Evolutionary conservation across 2,888 invertebrate species (phyloP), one percentile per base, ranked within the genome.

Genomic region (Oligia latruncula): DNA sequence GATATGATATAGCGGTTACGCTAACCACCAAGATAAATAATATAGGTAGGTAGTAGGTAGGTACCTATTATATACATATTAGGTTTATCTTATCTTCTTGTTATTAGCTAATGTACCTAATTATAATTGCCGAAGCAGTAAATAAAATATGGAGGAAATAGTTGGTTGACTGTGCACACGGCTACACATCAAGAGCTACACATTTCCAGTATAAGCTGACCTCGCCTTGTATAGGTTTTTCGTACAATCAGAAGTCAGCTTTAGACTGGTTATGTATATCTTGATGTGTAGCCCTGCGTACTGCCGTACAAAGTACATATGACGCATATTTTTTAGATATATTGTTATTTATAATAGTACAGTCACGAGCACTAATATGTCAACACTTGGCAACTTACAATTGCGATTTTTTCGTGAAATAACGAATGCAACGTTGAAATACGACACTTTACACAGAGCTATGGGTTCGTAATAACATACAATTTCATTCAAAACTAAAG

Each of bases 21-120:
- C 11, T 64, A 81, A 83, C 74, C 74, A 77, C 40, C 17, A 46
- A 64, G 87, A 88, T 87, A 87, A 81, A 66, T 29, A 74, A 72
- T 58, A 74, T n/a, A 58, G 13, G 17, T 81, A 62, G 6, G 2
- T 76, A 66, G 4, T 35, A 35, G 0, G 35, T 35, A 35, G 35
- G 35, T 35, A 29, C 9, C n/a, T 40, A 40, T 5, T 40, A 40
- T 40, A 17, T 23, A 74, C 8, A n/a, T 49, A 49, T n/a, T 74
- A 64, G 20, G 35, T 58, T 78, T 76, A 76, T 79, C 40, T 76
- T 73, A 71, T 72, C n/a, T 55, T 17, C 29, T 71, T 43, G 29
- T 74, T 58, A 66, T 77, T 72, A 67, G 55, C 71, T 62, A 80
- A 83, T 74, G 55, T 13, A 29, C n/a, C 29, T 29, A 29, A 29